Base-by-base conservation (phyloP, 2,888 invertebrate genomes). In the Plutella xylostella region DNA sequence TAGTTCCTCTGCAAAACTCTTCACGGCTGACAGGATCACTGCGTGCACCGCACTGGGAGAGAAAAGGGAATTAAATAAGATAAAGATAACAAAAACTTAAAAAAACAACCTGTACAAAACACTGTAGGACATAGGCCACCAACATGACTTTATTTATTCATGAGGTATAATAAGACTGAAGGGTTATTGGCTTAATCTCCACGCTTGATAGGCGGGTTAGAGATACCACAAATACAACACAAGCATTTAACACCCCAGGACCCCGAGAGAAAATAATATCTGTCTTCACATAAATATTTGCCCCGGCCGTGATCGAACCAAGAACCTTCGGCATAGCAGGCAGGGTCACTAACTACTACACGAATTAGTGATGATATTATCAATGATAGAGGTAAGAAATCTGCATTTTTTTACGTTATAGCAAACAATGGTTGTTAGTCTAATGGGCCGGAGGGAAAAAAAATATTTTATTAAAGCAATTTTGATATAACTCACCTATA, bases 1-100 rank as follows among this genome's bases (percentile, higher is more conserved):
- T 47, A 88, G 43, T 49, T 86, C 84, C 46, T 86, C 86, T 0
- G 85, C 85, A 50, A 87, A 78, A 52, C 79, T 77, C 45, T 70
- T 69, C 53, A 82, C 55, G 1, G 87, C 86, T 1, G 86, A 80
- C 14, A 86, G 54, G 34, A 88, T 54, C 15, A 85, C 80, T 1
- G 83, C 75, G 54, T 85, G 85, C 3, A 79, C 80, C 15, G 77
- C 73, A 30, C 85, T 85, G 56, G 0, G 51, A n/a, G n/a, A n/a
- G n/a, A n/a, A n/a, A n/a, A n/a, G n/a, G n/a, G n/a, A n/a, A n/a
- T n/a, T n/a, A n/a, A n/a, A n/a, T n/a, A n/a, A n/a, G n/a, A n/a
- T n/a, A n/a, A n/a, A n/a, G n/a, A n/a, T n/a, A n/a, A n/a, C n/a
- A n/a, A n/a, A n/a, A n/a, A n/a, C n/a, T n/a, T n/a, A n/a, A n/a